Percentiles rank a stretch among this genome's conserved stretches.
These are phyloP conservation scores for Steinernema feltiae DNA, from an alignment of 1,140 invertebrate genomes.

Conservation along the genomic window DNA sequence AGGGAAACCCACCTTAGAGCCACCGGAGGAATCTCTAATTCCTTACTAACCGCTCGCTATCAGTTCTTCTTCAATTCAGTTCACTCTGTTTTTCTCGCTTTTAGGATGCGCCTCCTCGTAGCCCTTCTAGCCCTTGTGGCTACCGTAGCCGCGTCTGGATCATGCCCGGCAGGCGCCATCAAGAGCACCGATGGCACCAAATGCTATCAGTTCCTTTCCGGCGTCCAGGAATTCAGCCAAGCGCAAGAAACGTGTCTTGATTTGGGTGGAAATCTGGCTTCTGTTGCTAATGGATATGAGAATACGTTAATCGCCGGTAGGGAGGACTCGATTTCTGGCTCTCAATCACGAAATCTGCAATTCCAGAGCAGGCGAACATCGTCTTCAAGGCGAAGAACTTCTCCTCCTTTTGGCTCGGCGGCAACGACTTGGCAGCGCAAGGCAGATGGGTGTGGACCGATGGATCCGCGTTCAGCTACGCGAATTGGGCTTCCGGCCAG, in stretches of 20 bases:
- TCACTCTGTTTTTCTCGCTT: neutral
- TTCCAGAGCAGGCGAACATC: neutral
- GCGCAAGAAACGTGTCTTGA: neutral
- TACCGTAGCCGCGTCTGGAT: neutral
- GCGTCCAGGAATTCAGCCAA: neutral
- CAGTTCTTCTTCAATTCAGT: no score
- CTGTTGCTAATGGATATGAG: neutral
- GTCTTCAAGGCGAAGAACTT: neutral
- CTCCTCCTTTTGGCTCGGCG: slow-evolving; percentile 15
- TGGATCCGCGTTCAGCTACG: neutral
- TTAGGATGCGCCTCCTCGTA: neutral
- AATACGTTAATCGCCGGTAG: neutral
- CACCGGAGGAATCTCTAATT: no score
- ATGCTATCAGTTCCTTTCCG: neutral
- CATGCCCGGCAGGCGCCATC: neutral
- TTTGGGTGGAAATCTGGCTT: neutral
- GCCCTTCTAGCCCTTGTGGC: neutral
- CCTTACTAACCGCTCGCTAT: no score
- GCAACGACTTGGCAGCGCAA: slow-evolving; percentile 18
- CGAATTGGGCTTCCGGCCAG: slow-evolving; percentile 18
- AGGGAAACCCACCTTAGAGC: no score
- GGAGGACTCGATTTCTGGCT: neutral
- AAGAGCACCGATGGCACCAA: neutral
- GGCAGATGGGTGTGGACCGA: slow-evolving; percentile 27
- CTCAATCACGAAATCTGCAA: neutral